A percentile compares a stretch with the other conserved stretches of the same genome.
Evolutionary conservation across 2,113 vertebrate genomes (phyloP).

Genomic region (Nerophis ophidion): DNA sequence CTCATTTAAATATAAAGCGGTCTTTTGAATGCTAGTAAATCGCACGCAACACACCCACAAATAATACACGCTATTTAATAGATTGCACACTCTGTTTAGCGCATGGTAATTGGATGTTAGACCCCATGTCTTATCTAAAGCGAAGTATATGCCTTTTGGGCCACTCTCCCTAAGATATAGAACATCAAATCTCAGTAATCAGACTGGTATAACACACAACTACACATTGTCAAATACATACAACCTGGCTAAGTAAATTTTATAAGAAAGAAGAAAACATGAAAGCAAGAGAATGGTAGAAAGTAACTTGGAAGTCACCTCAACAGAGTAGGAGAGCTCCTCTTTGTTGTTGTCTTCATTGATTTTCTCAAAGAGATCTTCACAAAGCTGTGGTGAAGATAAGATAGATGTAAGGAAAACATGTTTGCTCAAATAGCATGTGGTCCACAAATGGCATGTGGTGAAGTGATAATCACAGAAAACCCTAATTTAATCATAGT

Average conservation of each 20-base stretch:
- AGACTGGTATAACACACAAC: no score
- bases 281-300: slow-evolving; percentile 1
- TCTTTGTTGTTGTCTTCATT: slow-evolving; percentile 87
- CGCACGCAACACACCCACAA: no score
- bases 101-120: no score
- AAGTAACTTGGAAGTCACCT: slow-evolving; percentile 59
- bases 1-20: no score
- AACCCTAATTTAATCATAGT: not conserved
- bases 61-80: no score
- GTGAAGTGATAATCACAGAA: not conserved
- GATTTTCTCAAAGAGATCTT: slow-evolving; percentile 98
- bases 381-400: slow-evolving; percentile 80
- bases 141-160: no score
- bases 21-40: no score
- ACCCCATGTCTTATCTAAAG: no score
- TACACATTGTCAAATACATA: not conserved
- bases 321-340: slow-evolving; percentile 91
- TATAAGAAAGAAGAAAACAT: not conserved
- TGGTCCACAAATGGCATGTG: not conserved
- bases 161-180: no score
- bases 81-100: no score
- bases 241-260: slow-evolving; percentile 5
- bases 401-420: slow-evolving; percentile 8
- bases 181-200: no score
- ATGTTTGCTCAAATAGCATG: slow-evolving; percentile 21